phyloP scores from a whole-genome alignment of 2,797 vertebrate species.

The Simalia tracyae region DNA sequence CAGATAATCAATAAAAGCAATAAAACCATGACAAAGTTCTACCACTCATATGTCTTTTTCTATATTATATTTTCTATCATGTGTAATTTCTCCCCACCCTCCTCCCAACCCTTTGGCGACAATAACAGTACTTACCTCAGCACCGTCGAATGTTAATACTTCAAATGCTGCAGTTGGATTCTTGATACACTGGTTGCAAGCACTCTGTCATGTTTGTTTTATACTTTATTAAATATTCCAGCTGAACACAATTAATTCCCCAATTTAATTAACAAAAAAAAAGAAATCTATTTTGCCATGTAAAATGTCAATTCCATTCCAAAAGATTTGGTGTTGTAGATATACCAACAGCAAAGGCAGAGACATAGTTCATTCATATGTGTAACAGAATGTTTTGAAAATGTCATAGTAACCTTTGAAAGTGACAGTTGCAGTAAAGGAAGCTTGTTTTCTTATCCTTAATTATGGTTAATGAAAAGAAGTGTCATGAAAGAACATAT shows the following conservation, averaged over 20 bases:
- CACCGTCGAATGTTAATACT: background rate
- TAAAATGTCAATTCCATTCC: conserved; percentile 66
- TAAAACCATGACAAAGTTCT: background rate
- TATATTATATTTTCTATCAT: background rate
- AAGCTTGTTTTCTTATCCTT: conserved; percentile 39
- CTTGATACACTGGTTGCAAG: background rate
- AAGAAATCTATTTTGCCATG: conserved; percentile 15
- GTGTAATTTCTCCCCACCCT: background rate
- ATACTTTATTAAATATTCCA: conserved; percentile 14
- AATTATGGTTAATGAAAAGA: conserved; percentile 8
- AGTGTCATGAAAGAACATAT: background rate
- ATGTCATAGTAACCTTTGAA: conserved; percentile 75
- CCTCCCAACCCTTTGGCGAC: no score
- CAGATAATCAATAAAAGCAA: background rate
- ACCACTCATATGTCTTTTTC: background rate
- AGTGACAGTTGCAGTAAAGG: conserved; percentile 52
- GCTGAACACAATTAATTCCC: conserved; percentile 9
- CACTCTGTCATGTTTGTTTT: conserved; percentile 16
- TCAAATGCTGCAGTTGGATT: background rate
- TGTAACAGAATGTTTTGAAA: conserved; percentile 66
- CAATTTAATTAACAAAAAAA: conserved; percentile 20
- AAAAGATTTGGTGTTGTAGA: conserved; percentile 13
- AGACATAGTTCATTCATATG: conserved; percentile 63
- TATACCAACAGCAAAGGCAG: conserved; percentile 42
- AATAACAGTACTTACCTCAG: background rate